These are phyloP conservation scores for Cephus rjabovi DNA, from an alignment of 2,888 invertebrate genomes.

Conservation along the genomic window DNA sequence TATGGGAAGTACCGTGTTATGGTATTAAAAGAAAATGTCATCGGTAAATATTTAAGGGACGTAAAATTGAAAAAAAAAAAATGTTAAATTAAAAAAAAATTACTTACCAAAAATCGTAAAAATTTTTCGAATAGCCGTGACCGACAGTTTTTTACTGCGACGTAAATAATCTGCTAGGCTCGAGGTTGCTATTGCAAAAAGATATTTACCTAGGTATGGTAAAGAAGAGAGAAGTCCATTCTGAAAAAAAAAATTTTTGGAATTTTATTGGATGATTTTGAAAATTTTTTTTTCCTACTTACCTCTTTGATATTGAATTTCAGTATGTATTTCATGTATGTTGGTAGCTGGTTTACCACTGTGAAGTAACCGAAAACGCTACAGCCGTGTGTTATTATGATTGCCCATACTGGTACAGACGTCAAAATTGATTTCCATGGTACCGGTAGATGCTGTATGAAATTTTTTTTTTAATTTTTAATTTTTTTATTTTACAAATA, in stretches of 20 bases:
- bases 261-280: not conserved
- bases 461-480: too few species aligned
- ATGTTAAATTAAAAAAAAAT: not conserved
- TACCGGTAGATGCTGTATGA: constrained; percentile 69
- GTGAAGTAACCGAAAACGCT: constrained; percentile 92
- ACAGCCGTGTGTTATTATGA: constrained; percentile 83
- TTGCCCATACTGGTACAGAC: constrained; percentile 86
- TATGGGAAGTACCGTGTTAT: not conserved
- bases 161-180: constrained; percentile 80
- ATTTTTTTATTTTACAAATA: not conserved
- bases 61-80: not conserved
- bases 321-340: constrained; percentile 85
- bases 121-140: constrained; percentile 78
- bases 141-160: constrained; percentile 76
- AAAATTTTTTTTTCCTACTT: constrained; percentile 8
- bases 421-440: constrained; percentile 80
- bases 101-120: constrained; percentile 75
- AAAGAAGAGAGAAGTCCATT: constrained; percentile 87
- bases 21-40: not conserved
- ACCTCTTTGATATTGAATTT: constrained; percentile 83
- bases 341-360: constrained; percentile 87
- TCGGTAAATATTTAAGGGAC: not conserved
- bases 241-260: constrained; percentile 63
- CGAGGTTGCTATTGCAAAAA: constrained; percentile 81
- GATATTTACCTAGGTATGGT: constrained; percentile 88